Evolutionary conservation across 2,888 invertebrate genomes (phyloP), one percentile per base, ranked within the genome.

Genomic region (Apomyelois bistriatella): DNA sequence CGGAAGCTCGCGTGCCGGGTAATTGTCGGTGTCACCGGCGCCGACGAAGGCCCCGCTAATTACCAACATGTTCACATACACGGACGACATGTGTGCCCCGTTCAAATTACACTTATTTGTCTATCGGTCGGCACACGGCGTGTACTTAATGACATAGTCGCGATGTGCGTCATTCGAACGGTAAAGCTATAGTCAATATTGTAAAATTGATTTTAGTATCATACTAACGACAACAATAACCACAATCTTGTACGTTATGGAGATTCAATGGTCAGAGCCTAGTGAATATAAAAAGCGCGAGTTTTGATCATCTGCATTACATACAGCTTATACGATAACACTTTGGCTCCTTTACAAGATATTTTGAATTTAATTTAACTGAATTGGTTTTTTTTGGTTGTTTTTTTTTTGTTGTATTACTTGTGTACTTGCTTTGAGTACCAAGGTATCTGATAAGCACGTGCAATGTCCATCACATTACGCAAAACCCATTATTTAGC

Each of bases 1-100:
- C 88, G 86, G 85, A 85, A 85, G 77, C 74, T 80, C 82, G 85
- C 85, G 86, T 84, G 84, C 80, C 59, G 53, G 54, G 62, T 82
- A 85, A 86, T 86, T 77, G 82, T 68, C 76, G 76, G 76, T 84
- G 86, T 83, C 84, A 79, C 72, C 67, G 22, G 36, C 43, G 43
- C 35, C 43, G 22, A 22, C 22, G 22, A 22, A 2, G 22, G 3
- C 22, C 22, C 3, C 54, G 60, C 62, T 73, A 77, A 77, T 79
- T 75, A 71, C 73, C 73, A 36, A 12, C 32, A 32, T 36, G 48
- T 37, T 17, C 56, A 62, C 48, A 55, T 55, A 42, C 53, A 5
- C 2, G 58, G 64, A 64, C 76, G 70, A 78, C 81, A 84, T 81
- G 73, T 79, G 80, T 64, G 59, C 64, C 62, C 67, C 58, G 59